Evolutionary conservation across 1,140 invertebrate species (phyloP).

Genomic region (Elysia chlorotica): DNA sequence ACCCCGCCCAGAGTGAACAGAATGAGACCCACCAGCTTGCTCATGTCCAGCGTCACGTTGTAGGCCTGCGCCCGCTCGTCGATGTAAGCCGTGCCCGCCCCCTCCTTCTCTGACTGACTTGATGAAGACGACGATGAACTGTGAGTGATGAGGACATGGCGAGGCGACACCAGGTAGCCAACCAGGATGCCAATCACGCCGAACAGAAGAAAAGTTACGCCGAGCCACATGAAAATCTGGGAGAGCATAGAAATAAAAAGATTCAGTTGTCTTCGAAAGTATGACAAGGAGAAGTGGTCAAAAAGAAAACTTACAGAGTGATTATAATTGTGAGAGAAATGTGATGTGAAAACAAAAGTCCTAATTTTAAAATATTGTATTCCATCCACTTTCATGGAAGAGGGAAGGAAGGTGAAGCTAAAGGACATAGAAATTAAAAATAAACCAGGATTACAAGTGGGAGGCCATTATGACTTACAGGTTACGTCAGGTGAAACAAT

Average conservation of each 20-base stretch:
- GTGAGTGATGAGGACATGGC: slow-evolving; percentile 61
- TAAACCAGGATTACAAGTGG: no score
- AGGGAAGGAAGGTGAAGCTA: no score
- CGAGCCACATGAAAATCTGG: slow-evolving; percentile 60
- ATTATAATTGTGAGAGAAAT: no score
- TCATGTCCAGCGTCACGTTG: slow-evolving; percentile 65
- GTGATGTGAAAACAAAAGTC: no score
- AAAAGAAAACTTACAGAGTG: neutral
- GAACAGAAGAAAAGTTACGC: slow-evolving; percentile 62
- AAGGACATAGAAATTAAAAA: no score
- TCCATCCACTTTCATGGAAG: no score
- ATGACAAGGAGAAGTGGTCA: neutral
- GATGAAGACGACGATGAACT: no score
- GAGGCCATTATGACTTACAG: no score
- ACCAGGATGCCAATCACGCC: slow-evolving; percentile 64
- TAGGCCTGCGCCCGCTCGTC: slow-evolving; percentile 63
- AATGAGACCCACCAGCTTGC: slow-evolving; percentile 65
- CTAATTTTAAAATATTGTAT: no score
- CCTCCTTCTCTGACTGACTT: slow-evolving; percentile 59
- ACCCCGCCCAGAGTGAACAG: slow-evolving; percentile 66
- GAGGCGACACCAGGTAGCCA: slow-evolving; percentile 65
- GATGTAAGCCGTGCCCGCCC: slow-evolving; percentile 60
- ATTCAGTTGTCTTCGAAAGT: neutral
- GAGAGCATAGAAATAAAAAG: neutral
- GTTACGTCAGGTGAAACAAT: no score